Evolutionary conservation across 2,888 invertebrate genomes (phyloP), one percentile per base, ranked within the genome.

Genomic region (Spodoptera exigua): DNA sequence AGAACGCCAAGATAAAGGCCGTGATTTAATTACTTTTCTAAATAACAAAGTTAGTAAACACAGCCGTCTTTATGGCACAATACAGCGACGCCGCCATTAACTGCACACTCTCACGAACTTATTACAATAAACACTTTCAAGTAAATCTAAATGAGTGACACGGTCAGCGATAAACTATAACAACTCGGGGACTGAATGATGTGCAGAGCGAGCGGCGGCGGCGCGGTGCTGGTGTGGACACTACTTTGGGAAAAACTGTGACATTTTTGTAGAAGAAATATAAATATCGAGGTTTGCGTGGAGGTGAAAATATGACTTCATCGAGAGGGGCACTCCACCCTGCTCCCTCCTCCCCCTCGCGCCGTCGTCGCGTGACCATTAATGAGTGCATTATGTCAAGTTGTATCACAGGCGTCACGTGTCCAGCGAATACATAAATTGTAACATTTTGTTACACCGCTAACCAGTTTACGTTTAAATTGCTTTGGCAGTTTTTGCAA

Each of bases 381-480:
- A 76, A 58, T 60, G 64, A 63, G 63, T 68, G 70, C 74, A 75
- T 69, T 76, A 71, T 55, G 69, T 74, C 77, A 59, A 35, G 45
- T 18, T 41, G 45, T 51, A 76, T 65, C 76, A 64, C 55, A 17
- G 17, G 32, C 62, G 16, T 56, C 57, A 56, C 61, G 64, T 58
- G 62, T 54, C 45, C 64, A 43, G 45, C 45, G 17, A 44, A 7
- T 16, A 67, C 35, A 48, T 63, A 64, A 58, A 69, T 73, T 41
- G 44, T 47, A 18, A 47, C 47, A 48, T 56, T 64, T 57, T 52
- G 36, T 71, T 43, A 14, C 17, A 49, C 34, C n/a, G 17, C 39
- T 18, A 53, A 41, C 36, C 39, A 53, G 51, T 48, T 41, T 21
- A 12, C n/a, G 46, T 18, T 17, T 67, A 46, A 57, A 54, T 54